phyloP scores from a whole-genome alignment of 2,113 vertebrate genomes.

The Chlorodrepanis virens region DNA sequence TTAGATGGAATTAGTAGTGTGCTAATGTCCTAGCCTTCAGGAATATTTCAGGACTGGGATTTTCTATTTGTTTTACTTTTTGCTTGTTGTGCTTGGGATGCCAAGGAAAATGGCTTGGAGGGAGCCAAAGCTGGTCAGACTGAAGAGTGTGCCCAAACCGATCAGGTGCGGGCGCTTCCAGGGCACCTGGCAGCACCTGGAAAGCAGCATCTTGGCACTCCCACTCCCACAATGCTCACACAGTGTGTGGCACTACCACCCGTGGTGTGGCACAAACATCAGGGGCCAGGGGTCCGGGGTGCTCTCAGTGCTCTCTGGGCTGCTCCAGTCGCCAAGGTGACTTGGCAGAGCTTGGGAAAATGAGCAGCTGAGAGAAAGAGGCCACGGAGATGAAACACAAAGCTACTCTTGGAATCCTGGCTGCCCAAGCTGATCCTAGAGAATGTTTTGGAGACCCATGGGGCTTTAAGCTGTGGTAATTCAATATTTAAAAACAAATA shows the following conservation, averaged over 20 bases:
- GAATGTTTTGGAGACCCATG: neutral
- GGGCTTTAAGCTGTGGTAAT: neutral
- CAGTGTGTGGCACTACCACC: accelerated
- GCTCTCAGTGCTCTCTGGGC: neutral
- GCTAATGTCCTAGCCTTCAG: neutral
- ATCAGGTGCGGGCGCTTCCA: neutral
- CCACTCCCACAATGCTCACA: too few relatives aligned
- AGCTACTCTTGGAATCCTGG: neutral
- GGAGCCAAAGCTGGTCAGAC: neutral
- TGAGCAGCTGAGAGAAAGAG: neutral
- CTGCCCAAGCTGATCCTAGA: neutral
- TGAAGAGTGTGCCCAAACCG: neutral
- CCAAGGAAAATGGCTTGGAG: neutral
- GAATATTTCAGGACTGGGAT: neutral
- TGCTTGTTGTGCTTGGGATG: neutral
- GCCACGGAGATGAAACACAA: neutral
- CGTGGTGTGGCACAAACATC: accelerated
- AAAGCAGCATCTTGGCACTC: neutral
- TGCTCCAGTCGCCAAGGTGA: neutral
- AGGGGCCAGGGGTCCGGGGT: neutral
- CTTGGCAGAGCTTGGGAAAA: neutral
- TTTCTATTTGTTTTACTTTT: neutral
- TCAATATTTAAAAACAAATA: neutral
- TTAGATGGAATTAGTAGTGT: neutral
- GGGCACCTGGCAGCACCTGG: neutral